phyloP scores from a whole-genome alignment of 2,888 invertebrate species.

The Drosophila anceps region DNA sequence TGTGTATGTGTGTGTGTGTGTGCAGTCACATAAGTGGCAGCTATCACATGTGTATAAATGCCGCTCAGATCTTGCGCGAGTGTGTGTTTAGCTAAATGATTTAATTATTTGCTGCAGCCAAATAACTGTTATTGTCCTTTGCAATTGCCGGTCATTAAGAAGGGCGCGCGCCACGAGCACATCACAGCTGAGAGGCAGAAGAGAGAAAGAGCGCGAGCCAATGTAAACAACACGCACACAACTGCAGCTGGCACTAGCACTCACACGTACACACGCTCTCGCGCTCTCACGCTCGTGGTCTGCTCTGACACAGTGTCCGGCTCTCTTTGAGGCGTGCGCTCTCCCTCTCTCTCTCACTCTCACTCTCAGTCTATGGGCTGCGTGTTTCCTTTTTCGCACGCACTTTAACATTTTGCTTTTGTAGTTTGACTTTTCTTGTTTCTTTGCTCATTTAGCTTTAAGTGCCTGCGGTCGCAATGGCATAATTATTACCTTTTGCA shows the following conservation, averaged over 20 bases:
- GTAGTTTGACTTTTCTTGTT: neutral
- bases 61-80: neutral
- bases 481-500: slow-evolving; percentile 46
- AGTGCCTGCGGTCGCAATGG: slow-evolving; percentile 14
- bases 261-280: neutral
- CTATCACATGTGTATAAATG: slow-evolving; percentile 32
- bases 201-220: slow-evolving; percentile 15
- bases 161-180: neutral
- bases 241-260: neutral
- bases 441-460: slow-evolving; percentile 7
- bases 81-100: slow-evolving; percentile 36
- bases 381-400: slow-evolving; percentile 33
- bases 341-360: neutral
- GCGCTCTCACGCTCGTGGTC: neutral
- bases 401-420: slow-evolving; percentile 29
- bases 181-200: slow-evolving; percentile 26
- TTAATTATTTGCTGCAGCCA: slow-evolving; percentile 46
- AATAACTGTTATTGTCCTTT: slow-evolving; percentile 31
- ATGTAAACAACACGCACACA: slow-evolving; percentile 51
- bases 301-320: slow-evolving; percentile 11
- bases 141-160: slow-evolving; percentile 47
- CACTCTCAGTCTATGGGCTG: slow-evolving; percentile 8
- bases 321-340: slow-evolving; percentile 20
- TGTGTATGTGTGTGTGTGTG: neutral
- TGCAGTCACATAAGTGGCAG: neutral